These are phyloP conservation scores for Indicator maculatus DNA, from an alignment of 2,113 vertebrate species.

Conservation along the genomic window DNA sequence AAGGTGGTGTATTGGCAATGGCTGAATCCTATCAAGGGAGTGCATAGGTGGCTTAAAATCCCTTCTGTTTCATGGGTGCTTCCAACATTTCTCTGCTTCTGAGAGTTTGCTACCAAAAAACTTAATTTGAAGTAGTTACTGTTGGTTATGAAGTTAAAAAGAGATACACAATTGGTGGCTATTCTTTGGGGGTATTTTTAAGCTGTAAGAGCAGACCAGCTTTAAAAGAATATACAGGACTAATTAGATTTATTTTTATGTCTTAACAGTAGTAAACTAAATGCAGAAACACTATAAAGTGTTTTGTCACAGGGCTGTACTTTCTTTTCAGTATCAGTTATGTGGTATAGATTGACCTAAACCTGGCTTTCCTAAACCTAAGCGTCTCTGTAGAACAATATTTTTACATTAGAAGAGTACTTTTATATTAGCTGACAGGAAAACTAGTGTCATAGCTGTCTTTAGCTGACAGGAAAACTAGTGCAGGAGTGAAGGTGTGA, in stretches of 20 bases:
- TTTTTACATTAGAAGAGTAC: too few relatives aligned
- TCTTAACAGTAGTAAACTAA: neutral
- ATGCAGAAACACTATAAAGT: neutral
- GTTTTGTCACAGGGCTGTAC: neutral
- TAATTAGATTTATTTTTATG: neutral
- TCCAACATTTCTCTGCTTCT: neutral
- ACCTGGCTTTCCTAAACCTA: neutral
- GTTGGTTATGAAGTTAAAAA: neutral
- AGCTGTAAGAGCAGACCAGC: neutral
- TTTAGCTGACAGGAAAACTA: neutral
- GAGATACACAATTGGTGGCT: neutral
- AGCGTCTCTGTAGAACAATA: neutral
- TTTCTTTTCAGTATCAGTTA: neutral
- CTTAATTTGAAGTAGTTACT: neutral
- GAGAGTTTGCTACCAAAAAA: neutral
- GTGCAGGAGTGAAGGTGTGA: neutral
- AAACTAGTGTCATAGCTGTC: too few relatives aligned
- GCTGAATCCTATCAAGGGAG: neutral
- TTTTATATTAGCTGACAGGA: too few relatives aligned
- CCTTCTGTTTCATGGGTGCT: neutral
- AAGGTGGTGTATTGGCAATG: neutral
- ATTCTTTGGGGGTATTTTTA: neutral
- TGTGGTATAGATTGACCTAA: neutral
- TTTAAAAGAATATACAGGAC: neutral
- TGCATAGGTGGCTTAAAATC: neutral